Evolutionary conservation across 2,888 invertebrate genomes (phyloP).

Genomic region (Hyposoter dolosus): DNA sequence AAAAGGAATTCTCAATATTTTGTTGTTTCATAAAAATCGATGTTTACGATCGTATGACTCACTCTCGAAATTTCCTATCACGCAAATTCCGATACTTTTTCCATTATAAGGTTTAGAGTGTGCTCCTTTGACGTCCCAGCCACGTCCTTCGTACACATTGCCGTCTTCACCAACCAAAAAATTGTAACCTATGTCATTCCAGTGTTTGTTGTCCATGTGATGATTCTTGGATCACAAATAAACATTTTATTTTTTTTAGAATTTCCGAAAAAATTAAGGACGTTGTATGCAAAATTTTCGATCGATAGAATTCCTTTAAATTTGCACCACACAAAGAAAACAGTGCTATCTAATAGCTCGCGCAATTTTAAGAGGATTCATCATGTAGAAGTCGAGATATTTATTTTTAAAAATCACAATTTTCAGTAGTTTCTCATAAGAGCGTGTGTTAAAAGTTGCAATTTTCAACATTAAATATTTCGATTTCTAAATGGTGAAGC

Average conservation of each 20-base stretch:
- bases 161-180: constrained; percentile 81
- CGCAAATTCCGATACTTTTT: constrained; percentile 89
- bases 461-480: too few relatives aligned
- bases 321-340: too few relatives aligned
- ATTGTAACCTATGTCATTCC: constrained; percentile 81
- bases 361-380: too few relatives aligned
- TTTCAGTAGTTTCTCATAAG: background rate
- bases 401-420: too few relatives aligned
- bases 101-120: constrained; percentile 86
- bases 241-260: background rate
- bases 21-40: background rate
- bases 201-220: constrained; percentile 76
- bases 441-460: too few relatives aligned
- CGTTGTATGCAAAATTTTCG: too few relatives aligned
- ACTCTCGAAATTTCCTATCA: constrained; percentile 89
- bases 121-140: constrained; percentile 79
- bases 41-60: constrained; percentile 71
- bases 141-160: constrained; percentile 81
- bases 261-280: background rate
- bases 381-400: too few relatives aligned
- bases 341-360: too few relatives aligned
- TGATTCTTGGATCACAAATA: constrained; percentile 71
- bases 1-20: background rate
- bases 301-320: too few relatives aligned
- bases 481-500: too few relatives aligned